A percentile compares a stretch with the other conserved stretches of the same genome.
phyloP scores from a whole-genome alignment of 1,140 invertebrate species.

The Mya arenaria region DNA sequence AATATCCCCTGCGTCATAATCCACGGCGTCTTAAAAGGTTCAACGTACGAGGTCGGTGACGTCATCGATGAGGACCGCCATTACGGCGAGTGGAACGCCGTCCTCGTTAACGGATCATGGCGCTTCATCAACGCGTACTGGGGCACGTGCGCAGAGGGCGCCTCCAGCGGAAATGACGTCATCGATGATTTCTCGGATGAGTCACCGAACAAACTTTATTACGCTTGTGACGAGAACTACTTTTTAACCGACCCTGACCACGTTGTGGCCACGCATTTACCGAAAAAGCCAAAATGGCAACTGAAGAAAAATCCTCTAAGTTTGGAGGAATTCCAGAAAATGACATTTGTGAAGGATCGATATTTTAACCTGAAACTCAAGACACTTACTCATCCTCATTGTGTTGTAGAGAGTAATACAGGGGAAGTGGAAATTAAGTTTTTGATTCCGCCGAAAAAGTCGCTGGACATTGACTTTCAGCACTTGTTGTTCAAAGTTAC shows the following conservation, averaged over 20 bases:
- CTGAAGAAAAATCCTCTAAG: constrained; percentile 59
- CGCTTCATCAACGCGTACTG: constrained; percentile 75
- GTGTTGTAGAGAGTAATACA: constrained; percentile 56
- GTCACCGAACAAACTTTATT: constrained; percentile 58
- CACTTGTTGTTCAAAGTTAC: constrained; percentile 67
- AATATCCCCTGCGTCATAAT: constrained; percentile 73
- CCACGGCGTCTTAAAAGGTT: constrained; percentile 73
- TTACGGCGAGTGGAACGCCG: constrained; percentile 75
- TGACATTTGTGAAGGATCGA: constrained; percentile 72
- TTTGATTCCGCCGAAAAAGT: constrained; percentile 56
- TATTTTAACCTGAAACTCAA: constrained; percentile 71
- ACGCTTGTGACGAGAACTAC: constrained; percentile 79
- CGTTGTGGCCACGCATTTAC: constrained; percentile 83
- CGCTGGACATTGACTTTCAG: constrained; percentile 66
- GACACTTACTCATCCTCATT: constrained; percentile 60
- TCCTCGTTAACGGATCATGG: constrained; percentile 69
- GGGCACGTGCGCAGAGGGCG: constrained; percentile 72
- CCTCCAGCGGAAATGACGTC: not conserved
- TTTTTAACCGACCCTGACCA: constrained; percentile 83
- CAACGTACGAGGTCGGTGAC: constrained; percentile 73
- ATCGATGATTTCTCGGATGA: constrained; percentile 29
- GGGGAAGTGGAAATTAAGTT: constrained; percentile 67
- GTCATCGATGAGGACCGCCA: constrained; percentile 67
- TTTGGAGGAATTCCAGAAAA: constrained; percentile 66
- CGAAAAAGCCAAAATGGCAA: constrained; percentile 76